phyloP scores from a whole-genome alignment of 2,113 vertebrate genomes.

The Nyctereutes procyonoides region DNA sequence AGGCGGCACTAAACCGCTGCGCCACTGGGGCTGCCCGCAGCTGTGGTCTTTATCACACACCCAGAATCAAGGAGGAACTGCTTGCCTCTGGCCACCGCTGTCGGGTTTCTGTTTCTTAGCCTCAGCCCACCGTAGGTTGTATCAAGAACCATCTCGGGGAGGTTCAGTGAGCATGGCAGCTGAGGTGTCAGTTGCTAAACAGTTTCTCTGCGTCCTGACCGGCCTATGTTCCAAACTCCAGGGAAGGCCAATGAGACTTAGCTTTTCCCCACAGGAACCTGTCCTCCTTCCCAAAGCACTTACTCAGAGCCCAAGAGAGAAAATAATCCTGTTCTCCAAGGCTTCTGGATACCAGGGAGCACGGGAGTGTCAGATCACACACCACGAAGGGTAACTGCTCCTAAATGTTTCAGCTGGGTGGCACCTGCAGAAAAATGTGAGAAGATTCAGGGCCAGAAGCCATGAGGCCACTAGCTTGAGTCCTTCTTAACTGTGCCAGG shows the following conservation, averaged over 20 bases:
- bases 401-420: background rate
- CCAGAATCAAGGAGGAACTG: background rate
- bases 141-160: background rate
- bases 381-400: background rate
- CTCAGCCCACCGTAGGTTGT: background rate
- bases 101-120: background rate
- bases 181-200: background rate
- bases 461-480: background rate
- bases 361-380: background rate
- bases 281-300: rapidly evolving
- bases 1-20: too few relatives aligned
- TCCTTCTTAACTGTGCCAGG: background rate
- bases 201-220: background rate
- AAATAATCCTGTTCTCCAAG: background rate
- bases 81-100: background rate
- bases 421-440: background rate
- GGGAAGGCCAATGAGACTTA: background rate
- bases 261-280: background rate
- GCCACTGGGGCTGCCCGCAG: too few relatives aligned
- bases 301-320: background rate
- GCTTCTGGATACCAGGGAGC: background rate
- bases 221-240: background rate
- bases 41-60: background rate
- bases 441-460: background rate
- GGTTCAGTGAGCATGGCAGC: background rate